Conservation (phyloP, 2,113 vertebrate species). For the Microcebus lehilahytsara region DNA sequence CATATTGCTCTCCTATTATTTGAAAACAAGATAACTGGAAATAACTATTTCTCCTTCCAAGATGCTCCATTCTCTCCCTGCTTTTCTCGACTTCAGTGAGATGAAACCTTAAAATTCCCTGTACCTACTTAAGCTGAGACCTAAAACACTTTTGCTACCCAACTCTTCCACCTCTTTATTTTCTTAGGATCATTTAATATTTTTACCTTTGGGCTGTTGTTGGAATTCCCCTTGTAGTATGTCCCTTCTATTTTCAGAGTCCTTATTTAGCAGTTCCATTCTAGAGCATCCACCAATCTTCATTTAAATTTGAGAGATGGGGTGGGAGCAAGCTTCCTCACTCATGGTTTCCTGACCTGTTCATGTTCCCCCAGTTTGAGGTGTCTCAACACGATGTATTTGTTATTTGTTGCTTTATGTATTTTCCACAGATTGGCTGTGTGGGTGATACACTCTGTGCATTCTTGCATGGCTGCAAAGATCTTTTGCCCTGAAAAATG, state of each 20-base stretch:
- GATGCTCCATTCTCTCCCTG: not conserved
- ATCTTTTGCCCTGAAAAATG: not conserved
- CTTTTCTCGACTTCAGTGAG: not conserved
- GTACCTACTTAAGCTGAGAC: not conserved
- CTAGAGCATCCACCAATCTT: not conserved
- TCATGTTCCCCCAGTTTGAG: not conserved
- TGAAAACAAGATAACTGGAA: constrained; percentile 13
- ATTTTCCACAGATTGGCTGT: not conserved
- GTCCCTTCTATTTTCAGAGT: constrained; percentile 21
- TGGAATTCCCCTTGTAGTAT: not conserved
- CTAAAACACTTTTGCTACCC: not conserved
- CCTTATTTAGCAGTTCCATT: not conserved
- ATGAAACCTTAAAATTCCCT: not conserved
- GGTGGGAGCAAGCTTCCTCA: not conserved
- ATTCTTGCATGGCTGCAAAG: not conserved
- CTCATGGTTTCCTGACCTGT: not conserved
- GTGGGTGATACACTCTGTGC: not conserved
- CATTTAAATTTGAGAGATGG: not conserved
- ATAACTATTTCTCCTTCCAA: not conserved
- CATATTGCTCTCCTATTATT: constrained; percentile 24
- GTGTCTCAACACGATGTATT: not conserved
- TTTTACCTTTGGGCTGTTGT: not conserved
- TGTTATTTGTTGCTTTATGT: not conserved
- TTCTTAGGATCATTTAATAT: not conserved
- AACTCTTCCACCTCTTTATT: not conserved